phyloP scores from a whole-genome alignment of 1,140 invertebrate species.

The Chironomus striatipennis region DNA sequence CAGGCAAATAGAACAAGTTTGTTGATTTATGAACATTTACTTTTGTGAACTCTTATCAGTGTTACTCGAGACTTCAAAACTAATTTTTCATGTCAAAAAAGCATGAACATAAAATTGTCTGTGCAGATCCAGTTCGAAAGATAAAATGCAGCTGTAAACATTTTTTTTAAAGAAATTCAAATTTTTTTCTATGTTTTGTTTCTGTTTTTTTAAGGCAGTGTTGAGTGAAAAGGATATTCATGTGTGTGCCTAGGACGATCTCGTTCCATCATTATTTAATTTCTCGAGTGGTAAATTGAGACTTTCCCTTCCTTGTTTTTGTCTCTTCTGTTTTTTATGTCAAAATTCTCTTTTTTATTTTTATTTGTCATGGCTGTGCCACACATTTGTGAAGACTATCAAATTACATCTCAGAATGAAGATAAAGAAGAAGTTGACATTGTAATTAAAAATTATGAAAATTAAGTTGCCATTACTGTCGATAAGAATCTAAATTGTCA shows the following conservation, averaged over 20 bases:
- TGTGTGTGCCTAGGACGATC: not conserved
- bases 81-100: too few relatives aligned
- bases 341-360: not conserved
- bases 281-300: constrained; percentile 13
- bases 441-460: not conserved
- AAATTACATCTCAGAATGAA: not conserved
- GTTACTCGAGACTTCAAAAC: not conserved
- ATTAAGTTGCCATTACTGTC: not conserved
- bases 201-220: not conserved
- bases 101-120: not conserved
- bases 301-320: not conserved
- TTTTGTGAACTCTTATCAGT: too few relatives aligned
- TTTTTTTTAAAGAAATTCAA: too few relatives aligned
- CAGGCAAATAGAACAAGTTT: too few relatives aligned
- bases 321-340: not conserved
- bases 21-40: too few relatives aligned
- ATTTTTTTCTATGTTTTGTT: not conserved
- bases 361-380: not conserved
- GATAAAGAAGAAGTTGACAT: not conserved
- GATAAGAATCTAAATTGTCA: constrained; percentile 13
- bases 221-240: not conserved
- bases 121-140: not conserved
- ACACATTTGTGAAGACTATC: not conserved
- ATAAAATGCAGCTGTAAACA: constrained; percentile 12
- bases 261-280: not conserved